A percentile compares a stretch with the other conserved stretches of the same genome.
Conservation (phyloP, 1,140 invertebrate genomes). For the Nixonia krombeini region DNA sequence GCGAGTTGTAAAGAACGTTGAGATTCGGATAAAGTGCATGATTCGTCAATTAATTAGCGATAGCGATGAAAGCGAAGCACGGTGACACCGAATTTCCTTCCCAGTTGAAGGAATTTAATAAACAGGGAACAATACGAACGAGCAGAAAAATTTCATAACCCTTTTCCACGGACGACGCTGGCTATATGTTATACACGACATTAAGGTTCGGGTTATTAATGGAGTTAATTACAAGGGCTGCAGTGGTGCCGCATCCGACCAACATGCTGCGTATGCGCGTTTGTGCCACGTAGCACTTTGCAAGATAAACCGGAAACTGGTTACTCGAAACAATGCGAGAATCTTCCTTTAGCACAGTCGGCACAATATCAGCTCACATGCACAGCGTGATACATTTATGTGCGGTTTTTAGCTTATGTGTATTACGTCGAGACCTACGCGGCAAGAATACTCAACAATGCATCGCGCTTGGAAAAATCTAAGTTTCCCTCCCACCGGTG, state of each 20-base stretch:
- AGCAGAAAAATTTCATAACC: constrained; percentile 1
- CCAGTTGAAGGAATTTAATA: constrained; percentile 11
- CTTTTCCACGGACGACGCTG: constrained; percentile 9
- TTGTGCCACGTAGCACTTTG: constrained; percentile 45
- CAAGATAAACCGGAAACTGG: constrained; percentile 50
- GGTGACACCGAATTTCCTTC: no score
- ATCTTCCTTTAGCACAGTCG: constrained; percentile 41
- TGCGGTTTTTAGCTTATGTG: constrained; percentile 37
- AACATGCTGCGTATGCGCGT: constrained; percentile 40
- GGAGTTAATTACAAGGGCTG: constrained; percentile 50
- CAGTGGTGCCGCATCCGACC: constrained; percentile 23
- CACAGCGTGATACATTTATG: constrained; percentile 41
- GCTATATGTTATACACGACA: constrained; percentile 43
- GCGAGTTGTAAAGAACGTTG: no score
- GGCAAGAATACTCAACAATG: neutral
- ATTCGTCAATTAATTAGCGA: neutral
- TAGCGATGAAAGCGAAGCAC: no score
- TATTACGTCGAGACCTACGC: constrained; percentile 11
- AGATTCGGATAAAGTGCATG: no score
- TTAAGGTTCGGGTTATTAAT: constrained; percentile 50
- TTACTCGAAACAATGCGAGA: constrained; percentile 48
- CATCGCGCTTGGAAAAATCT: no score
- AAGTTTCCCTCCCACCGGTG: no score
- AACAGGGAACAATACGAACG: constrained; percentile 7
- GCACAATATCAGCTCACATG: constrained; percentile 27